A percentile compares a stretch with the other conserved stretches of the same genome.
phyloP scores from a whole-genome alignment of 2,888 invertebrate species.

The Nasonovia ribisnigri region DNA sequence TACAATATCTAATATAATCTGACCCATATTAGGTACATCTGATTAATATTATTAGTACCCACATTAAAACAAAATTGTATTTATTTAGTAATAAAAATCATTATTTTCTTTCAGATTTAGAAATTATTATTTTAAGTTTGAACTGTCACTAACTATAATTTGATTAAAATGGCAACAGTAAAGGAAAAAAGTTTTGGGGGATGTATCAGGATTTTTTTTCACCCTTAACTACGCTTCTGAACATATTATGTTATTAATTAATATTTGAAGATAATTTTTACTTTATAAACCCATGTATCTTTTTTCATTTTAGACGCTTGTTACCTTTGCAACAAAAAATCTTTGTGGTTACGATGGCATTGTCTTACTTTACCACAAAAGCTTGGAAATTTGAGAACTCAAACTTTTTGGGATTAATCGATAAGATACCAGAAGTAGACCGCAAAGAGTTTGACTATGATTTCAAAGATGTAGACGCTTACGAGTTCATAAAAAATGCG shows the following conservation, averaged over 20 bases:
- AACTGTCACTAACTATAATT: no score
- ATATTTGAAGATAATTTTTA: not conserved
- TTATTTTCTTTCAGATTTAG: no score
- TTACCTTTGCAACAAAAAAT: conserved; percentile 85
- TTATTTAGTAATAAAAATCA: no score
- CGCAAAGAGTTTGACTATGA: conserved; percentile 75
- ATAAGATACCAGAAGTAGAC: conserved; percentile 73
- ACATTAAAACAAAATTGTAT: no score
- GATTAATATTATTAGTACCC: no score
- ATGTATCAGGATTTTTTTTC: no score
- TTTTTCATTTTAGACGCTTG: conserved; percentile 74
- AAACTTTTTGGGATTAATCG: conserved; percentile 75
- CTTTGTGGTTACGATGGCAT: conserved; percentile 79
- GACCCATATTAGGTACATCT: no score
- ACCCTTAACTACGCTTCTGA: no score
- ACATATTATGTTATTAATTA: not conserved
- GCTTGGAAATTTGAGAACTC: conserved; percentile 83
- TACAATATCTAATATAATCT: no score
- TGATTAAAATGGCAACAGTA: no score
- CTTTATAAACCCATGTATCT: not conserved
- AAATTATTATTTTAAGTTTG: no score
- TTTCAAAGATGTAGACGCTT: conserved; percentile 72
- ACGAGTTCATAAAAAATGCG: conserved; percentile 70
- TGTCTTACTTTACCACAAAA: conserved; percentile 81
- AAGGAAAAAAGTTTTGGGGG: no score